Evolutionary conservation across 2,797 vertebrate species (phyloP).

Genomic region (Spinibarbus caldwelli): DNA sequence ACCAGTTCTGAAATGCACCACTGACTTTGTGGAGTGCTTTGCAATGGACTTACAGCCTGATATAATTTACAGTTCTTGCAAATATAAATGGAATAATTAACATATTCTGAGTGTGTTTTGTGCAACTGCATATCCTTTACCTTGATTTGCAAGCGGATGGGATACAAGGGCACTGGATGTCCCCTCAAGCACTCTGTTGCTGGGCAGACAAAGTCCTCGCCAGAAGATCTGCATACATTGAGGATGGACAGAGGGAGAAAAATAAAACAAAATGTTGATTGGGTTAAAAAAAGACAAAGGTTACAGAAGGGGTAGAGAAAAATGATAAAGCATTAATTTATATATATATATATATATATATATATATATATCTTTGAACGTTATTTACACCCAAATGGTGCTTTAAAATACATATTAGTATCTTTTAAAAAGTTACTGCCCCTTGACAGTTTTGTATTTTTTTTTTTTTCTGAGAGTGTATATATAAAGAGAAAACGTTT

Average conservation of each 20-base stretch:
- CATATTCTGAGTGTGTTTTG: background rate
- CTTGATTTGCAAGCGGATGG: slow-evolving; percentile 52
- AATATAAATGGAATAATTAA: background rate
- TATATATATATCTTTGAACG: background rate
- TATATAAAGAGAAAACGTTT: background rate
- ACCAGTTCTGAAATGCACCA: background rate
- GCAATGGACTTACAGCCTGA: background rate
- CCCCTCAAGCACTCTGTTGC: slow-evolving; percentile 50
- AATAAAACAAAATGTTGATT: background rate
- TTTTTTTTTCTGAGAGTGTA: too few species aligned
- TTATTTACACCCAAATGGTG: background rate
- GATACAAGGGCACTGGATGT: slow-evolving; percentile 39
- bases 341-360: too few species aligned
- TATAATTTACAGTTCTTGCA: background rate
- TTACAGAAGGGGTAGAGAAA: background rate
- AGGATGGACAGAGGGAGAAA: slow-evolving; percentile 19
- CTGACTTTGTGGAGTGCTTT: background rate
- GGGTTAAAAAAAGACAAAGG: background rate
- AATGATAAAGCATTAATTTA: background rate
- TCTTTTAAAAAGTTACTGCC: background rate
- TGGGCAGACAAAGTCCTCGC: slow-evolving; percentile 48
- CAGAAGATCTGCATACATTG: slow-evolving; percentile 31
- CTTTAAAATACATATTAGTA: background rate
- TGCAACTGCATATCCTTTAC: slow-evolving; percentile 44
- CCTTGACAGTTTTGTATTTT: background rate